A percentile compares a stretch with the other conserved stretches of the same genome.
phyloP scores from a whole-genome alignment of 2,113 vertebrate species.

The Emydura subglobosa region DNA sequence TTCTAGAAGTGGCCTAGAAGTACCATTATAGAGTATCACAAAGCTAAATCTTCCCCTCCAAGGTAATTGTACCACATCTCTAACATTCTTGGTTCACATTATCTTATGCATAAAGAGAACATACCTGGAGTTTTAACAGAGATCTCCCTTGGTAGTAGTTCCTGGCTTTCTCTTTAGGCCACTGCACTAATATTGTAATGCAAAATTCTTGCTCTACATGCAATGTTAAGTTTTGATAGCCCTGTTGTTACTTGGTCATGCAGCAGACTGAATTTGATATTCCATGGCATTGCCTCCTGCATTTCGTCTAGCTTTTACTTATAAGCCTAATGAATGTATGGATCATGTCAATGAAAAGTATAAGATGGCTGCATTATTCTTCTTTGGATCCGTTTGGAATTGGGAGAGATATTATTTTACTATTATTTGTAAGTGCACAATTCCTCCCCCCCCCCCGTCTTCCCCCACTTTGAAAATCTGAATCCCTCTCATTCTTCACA shows the following conservation, averaged over 20 bases:
- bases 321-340: neutral
- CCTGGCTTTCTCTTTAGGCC: neutral
- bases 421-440: neutral
- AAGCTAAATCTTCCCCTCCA: neutral
- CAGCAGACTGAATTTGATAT: neutral
- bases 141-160: neutral
- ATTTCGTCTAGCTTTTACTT: neutral
- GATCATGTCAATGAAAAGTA: neutral
- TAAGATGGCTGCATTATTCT: neutral
- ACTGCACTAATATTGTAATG: neutral
- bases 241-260: neutral
- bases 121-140: neutral
- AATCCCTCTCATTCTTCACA: neutral
- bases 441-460: neutral
- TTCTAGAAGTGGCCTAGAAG: neutral
- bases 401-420: neutral
- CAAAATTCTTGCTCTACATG: neutral
- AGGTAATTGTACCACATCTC: neutral
- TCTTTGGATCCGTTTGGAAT: neutral
- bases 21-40: neutral
- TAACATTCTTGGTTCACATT: neutral
- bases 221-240: neutral
- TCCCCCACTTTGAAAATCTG: neutral
- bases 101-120: neutral
- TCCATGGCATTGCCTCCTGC: neutral